phyloP scores from a whole-genome alignment of 1,140 invertebrate genomes.

The Aphelinus certus region DNA sequence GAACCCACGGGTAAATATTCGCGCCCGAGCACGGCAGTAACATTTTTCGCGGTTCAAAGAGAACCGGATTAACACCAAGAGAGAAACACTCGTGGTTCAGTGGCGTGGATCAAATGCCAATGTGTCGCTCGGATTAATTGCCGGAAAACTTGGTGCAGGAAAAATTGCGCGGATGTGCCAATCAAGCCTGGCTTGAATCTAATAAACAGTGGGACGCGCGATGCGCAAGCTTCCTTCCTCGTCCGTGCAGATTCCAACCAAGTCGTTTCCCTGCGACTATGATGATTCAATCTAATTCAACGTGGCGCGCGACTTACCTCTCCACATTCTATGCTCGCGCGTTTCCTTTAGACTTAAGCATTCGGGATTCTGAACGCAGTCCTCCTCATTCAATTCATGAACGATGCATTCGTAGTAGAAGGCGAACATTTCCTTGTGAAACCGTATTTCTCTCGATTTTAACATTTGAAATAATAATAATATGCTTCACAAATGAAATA shows the following conservation, averaged over 20 bases:
- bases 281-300: slow-evolving; percentile 28
- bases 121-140: slow-evolving; percentile 40
- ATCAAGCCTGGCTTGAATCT: slow-evolving; percentile 46
- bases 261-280: slow-evolving; percentile 9
- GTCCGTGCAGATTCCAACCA: background rate
- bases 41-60: too few relatives aligned
- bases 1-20: too few relatives aligned
- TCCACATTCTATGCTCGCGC: background rate
- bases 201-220: slow-evolving; percentile 45
- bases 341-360: too few relatives aligned
- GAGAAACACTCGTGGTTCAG: too few relatives aligned
- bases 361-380: too few relatives aligned
- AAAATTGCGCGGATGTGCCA: slow-evolving; percentile 48
- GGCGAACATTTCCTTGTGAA: too few relatives aligned
- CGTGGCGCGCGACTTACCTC: background rate
- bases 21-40: too few relatives aligned
- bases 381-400: background rate
- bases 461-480: too few relatives aligned
- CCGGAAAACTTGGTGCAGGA: slow-evolving; percentile 36
- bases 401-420: background rate
- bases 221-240: background rate
- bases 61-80: too few relatives aligned
- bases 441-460: too few relatives aligned
- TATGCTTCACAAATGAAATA: too few relatives aligned
- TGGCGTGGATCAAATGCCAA: slow-evolving; percentile 14